Evolutionary conservation across 2,888 invertebrate genomes (phyloP), one percentile per base, ranked within the genome.

Genomic region (Idaea aversata): DNA sequence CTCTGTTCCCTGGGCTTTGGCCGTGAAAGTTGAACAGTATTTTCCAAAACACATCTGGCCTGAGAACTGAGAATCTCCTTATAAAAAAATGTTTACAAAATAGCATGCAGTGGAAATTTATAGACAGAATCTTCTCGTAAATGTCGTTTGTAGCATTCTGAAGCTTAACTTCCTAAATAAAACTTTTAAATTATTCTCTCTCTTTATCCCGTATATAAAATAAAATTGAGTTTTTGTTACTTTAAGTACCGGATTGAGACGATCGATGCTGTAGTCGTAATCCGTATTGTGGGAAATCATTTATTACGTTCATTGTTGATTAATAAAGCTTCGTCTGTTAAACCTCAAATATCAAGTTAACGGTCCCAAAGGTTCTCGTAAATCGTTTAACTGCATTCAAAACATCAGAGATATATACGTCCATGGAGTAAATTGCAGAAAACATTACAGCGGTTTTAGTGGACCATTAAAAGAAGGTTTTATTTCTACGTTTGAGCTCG

Each of bases 381-480:
- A 62, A 62, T 16, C 57, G n/a, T 15, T 65, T 60, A 10, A 62
- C 57, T 36, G 65, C 65, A 63, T 36, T 63, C 65, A 63, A 67
- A 65, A 65, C 61, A 35, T 61, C 61, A 62, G 34, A 61, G 62
- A 61, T 38, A 36, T 68, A 69, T 67, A 67, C 64, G 71, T 69
- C 59, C 16, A 35, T 65, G 59, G 65, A 67, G 70, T 71, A 71
- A 69, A 71, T 71, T 67, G 66, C 63, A 36, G 62, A 65, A 36
- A 68, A 69, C 68, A 65, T 66, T 71, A 61, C 61, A 38, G 65
- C 58, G 63, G 61, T 70, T 65, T 67, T 66, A 71, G 61, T 67
- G 65, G 57, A 62, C 63, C 72, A 75, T 77, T 76, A 76, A 77
- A 72, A 69, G 64, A 59, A 61, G 63, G 71, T 75, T 77, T 77